A percentile compares a stretch with the other conserved stretches of the same genome.
Conservation (phyloP, 2,113 vertebrate species). For the Nettapus auritus region DNA sequence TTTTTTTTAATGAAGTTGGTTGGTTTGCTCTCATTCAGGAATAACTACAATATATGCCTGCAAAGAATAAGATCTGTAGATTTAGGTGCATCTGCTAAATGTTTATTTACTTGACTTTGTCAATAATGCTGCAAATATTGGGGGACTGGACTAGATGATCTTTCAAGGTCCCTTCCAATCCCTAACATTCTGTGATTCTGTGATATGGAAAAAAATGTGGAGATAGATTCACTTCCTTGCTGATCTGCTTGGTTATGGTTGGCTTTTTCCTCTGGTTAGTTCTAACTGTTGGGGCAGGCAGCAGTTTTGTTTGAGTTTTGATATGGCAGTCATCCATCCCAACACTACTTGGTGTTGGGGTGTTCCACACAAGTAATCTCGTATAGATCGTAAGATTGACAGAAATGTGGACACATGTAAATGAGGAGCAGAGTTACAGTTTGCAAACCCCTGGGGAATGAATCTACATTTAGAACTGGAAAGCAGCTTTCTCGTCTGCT, state of each 20-base stretch:
- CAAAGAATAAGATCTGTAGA: background rate
- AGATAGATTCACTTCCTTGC: background rate
- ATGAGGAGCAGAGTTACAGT: background rate
- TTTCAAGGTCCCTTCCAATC: too few relatives aligned
- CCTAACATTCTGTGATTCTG: too few relatives aligned
- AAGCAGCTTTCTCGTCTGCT: background rate
- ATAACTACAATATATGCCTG: background rate
- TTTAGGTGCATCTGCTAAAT: background rate
- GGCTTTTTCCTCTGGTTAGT: background rate
- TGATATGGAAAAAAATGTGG: background rate
- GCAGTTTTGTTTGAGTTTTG: background rate
- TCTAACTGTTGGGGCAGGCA: background rate
- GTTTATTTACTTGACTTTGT: background rate
- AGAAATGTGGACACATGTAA: background rate
- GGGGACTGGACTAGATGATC: too few relatives aligned
- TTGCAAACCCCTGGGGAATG: background rate
- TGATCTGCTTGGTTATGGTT: background rate
- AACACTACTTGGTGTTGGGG: background rate
- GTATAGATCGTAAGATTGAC: background rate
- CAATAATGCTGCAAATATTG: background rate
- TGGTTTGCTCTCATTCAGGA: background rate
- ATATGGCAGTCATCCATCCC: background rate
- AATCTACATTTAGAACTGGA: background rate
- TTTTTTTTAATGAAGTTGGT: background rate
- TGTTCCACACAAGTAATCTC: fast-evolving